Conservation (phyloP, 37 sponge, comb jelly and placozoan genomes). For the Aphrocallistes beatrix region DNA sequence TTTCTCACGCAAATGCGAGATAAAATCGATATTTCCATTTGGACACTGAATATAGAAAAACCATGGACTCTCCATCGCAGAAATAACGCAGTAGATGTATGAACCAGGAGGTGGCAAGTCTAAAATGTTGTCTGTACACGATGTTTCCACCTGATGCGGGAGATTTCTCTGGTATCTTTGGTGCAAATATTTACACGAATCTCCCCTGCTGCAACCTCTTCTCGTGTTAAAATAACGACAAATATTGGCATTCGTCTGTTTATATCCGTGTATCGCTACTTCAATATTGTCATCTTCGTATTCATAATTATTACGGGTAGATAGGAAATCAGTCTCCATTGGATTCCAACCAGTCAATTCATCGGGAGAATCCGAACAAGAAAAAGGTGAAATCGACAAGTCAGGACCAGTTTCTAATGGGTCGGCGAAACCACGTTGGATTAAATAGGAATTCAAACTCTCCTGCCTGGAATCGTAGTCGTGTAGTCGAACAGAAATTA, state of each 20-base stretch:
- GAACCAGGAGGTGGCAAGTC: background rate
- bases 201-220: constrained; percentile 24
- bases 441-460: background rate
- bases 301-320: constrained; percentile 18
- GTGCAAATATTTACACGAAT: constrained; percentile 26
- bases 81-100: background rate
- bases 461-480: background rate
- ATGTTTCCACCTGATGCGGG: background rate
- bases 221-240: constrained; percentile 35
- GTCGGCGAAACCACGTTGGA: background rate
- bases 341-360: constrained; percentile 32
- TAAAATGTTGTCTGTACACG: background rate
- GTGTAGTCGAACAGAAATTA: background rate
- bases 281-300: constrained; percentile 24
- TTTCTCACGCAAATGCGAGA: too few species aligned
- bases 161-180: background rate
- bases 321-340: constrained; percentile 37
- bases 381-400: background rate
- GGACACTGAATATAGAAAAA: background rate
- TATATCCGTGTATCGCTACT: constrained; percentile 26
- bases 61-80: background rate
- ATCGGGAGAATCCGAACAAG: background rate
- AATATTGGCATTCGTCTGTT: constrained; percentile 2
- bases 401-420: background rate
- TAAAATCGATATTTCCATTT: background rate